Evolutionary conservation across 2,113 vertebrate species (phyloP), one percentile per base, ranked within the genome.

Genomic region (Spea multiplicata): DNA sequence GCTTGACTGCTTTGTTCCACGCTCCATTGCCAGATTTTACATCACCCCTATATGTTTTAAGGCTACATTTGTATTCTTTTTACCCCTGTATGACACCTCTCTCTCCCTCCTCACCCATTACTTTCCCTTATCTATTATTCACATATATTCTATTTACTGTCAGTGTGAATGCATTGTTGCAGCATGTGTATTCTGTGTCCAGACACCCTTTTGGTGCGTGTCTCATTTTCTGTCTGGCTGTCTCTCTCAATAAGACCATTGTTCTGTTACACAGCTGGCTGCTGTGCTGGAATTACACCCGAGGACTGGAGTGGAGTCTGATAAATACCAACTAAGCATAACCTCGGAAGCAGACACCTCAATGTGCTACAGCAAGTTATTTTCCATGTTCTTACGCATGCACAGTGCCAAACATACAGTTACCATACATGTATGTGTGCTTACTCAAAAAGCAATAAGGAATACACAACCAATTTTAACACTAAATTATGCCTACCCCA

Each of bases 161-260:
- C 6, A 17, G 61, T n/a, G 4, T 66, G 64, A 30, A 30, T 30
- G 30, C 30, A 30, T 30, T 52, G 50, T 10, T 52, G 50, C 50
- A 52, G 50, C 9, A 10, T 68, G 66, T 68, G 66, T 47, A 45
- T 68, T 68, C 66, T 68, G 12, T 68, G 66, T 46, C 47, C 66
- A 68, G 66, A 68, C 66, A 68, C 45, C 45, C 45, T 46, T 68
- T 10, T 68, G 66, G 44, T 68, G 67, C 50, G 67, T 70, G 67
- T 70, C 67, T 70, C 67, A 70, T 13, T 50, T n/a, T 70, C 67
- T 70, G 67, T 70, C 67, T 70, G 67, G 67, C 67, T 70, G 67
- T 70, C 67, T 70, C 46, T 50, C 46, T 70, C 67, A 70, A 70
- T 70, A 47, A 70, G 48, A 12, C 14, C n/a, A 70, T 70, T 70